A percentile compares a stretch with the other conserved stretches of the same genome.
phyloP scores from a whole-genome alignment of 2,888 invertebrate species.

The Machimus atricapillus region DNA sequence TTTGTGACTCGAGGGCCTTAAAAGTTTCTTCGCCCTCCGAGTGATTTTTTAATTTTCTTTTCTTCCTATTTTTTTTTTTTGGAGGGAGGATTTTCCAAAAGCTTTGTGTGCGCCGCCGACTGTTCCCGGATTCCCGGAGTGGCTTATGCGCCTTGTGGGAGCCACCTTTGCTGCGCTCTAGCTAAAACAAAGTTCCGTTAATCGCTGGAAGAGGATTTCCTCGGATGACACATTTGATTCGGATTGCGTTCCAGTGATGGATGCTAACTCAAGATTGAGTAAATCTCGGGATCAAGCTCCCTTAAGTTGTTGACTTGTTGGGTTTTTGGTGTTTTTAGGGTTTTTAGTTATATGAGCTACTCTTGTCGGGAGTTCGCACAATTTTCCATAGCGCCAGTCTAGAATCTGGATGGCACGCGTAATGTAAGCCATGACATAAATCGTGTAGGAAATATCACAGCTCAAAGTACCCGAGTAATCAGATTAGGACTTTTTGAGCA shows the following conservation, averaged over 20 bases:
- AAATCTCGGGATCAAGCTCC: conserved; percentile 9
- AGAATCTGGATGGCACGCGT: too few relatives aligned
- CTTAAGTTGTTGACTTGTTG: conserved; percentile 34
- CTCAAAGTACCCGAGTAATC: too few relatives aligned
- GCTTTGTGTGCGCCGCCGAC: not conserved
- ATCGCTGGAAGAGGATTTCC: conserved; percentile 33
- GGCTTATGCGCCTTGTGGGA: conserved; percentile 29
- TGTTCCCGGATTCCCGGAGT: not conserved
- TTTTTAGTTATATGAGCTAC: not conserved
- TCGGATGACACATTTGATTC: conserved; percentile 32
- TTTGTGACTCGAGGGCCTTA: conserved; percentile 15
- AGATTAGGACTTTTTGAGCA: too few relatives aligned
- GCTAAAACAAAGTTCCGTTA: conserved; percentile 28
- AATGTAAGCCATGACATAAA: too few relatives aligned
- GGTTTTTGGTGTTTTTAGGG: not conserved
- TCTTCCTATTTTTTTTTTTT: not conserved
- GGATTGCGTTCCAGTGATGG: conserved; percentile 26
- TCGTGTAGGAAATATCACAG: too few relatives aligned
- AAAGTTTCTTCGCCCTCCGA: conserved; percentile 10
- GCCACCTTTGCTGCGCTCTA: conserved; percentile 4
- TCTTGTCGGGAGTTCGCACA: not conserved
- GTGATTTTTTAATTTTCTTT: conserved; percentile 37
- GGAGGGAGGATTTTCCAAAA: not conserved
- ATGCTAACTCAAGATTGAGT: conserved; percentile 30
- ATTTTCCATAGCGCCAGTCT: too few relatives aligned